Evolutionary conservation across 1,140 invertebrate genomes (phyloP).

Genomic region (Onthophagus taurus): DNA sequence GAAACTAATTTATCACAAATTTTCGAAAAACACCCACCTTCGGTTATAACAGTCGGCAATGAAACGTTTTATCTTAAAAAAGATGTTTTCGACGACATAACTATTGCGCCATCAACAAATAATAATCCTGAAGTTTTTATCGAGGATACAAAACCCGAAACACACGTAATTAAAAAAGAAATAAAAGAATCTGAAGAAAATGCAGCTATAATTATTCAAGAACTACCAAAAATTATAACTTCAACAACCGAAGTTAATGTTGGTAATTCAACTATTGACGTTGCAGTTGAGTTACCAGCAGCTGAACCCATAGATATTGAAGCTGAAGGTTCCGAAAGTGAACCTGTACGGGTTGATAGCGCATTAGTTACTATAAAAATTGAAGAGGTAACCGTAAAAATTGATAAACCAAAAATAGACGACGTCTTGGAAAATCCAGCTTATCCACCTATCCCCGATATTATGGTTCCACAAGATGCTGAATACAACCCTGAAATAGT

Average conservation of each 20-base stretch:
- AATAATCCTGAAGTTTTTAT: no score
- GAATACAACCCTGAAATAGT: neutral
- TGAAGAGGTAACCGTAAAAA: constrained; percentile 5
- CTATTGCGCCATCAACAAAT: neutral
- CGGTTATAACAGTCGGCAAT: constrained; percentile 37
- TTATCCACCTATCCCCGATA: constrained; percentile 36
- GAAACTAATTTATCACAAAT: constrained; percentile 32
- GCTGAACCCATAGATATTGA: neutral
- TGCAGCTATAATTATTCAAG: neutral
- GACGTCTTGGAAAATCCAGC: constrained; percentile 31
- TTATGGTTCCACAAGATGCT: constrained; percentile 18
- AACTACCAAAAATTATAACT: no score
- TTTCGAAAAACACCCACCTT: constrained; percentile 35
- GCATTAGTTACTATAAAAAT: neutral
- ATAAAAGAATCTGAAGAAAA: neutral
- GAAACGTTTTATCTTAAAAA: constrained; percentile 35
- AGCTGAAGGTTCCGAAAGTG: neutral
- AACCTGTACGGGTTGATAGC: neutral
- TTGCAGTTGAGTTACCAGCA: constrained; percentile 5
- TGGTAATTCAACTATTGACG: constrained; percentile 8
- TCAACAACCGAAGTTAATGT: neutral
- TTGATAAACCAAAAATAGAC: neutral
- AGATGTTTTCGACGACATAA: constrained; percentile 16
- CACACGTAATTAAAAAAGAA: neutral
- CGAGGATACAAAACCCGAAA: neutral